These are phyloP conservation scores for Sula dactylatra DNA, from an alignment of 2,113 vertebrate genomes.

Conservation along the genomic window DNA sequence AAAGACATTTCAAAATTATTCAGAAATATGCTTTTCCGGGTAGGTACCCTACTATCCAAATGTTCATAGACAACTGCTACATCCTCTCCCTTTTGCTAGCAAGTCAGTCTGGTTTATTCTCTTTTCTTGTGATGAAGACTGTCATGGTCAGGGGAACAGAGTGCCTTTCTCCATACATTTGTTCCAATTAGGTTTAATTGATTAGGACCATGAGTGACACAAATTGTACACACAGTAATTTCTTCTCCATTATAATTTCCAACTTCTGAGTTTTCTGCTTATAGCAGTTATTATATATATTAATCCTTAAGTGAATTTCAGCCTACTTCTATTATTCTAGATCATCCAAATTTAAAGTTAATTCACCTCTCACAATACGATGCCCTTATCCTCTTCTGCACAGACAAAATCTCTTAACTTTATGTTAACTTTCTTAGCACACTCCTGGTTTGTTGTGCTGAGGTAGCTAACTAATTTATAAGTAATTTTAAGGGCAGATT, in stretches of 20 bases:
- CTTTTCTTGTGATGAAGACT: neutral
- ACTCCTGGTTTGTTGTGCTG: neutral
- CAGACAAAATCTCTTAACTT: neutral
- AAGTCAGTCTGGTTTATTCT: neutral
- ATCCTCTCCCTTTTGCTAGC: neutral
- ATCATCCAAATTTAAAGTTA: neutral
- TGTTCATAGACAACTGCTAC: neutral
- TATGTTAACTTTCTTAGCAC: neutral
- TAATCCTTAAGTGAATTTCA: neutral
- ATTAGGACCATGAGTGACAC: neutral
- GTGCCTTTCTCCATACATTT: neutral
- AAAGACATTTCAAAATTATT: neutral
- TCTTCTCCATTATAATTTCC: neutral
- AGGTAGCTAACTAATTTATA: neutral
- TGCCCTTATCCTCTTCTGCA: neutral
- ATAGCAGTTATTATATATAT: neutral
- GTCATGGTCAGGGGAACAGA: neutral
- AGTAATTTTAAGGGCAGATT: neutral
- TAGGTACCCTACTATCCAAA: neutral
- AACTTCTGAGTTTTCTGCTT: neutral
- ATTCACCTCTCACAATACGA: neutral
- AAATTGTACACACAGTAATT: neutral
- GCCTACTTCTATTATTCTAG: neutral
- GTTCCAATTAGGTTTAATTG: neutral
- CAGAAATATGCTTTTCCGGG: neutral